Percentiles rank a stretch among this genome's conserved stretches.
Conservation (phyloP, 23 tunicate genomes). For the Styela clava region DNA sequence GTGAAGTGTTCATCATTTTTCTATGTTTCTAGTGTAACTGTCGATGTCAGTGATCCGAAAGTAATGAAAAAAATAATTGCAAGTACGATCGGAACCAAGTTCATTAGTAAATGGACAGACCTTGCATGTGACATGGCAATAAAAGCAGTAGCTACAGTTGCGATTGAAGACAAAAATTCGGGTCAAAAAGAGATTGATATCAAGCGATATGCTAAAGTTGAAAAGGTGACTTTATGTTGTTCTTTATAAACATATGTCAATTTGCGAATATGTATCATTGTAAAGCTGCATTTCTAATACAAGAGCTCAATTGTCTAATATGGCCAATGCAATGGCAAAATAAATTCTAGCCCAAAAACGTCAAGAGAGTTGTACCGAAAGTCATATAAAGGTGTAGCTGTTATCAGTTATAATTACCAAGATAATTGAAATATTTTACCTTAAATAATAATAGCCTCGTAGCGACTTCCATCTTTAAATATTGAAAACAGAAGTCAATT, state of each 20-base stretch:
- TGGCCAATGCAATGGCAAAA: no score
- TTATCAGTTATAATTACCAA: no score
- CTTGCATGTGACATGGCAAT: constrained; percentile 96
- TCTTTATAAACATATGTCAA: background rate
- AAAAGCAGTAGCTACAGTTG: constrained; percentile 88
- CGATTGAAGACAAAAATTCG: constrained; percentile 57
- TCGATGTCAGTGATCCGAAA: constrained; percentile 54
- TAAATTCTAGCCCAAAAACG: no score
- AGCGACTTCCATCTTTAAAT: no score
- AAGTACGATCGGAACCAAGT: constrained; percentile 92
- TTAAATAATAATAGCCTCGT: no score
- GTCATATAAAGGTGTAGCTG: no score
- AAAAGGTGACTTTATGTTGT: constrained; percentile 44
- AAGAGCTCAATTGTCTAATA: no score
- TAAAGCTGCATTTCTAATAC: background rate
- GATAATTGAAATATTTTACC: no score
- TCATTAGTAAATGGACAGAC: constrained; percentile 92
- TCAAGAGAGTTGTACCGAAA: no score
- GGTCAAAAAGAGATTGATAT: constrained; percentile 90
- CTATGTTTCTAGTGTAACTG: constrained; percentile 48
- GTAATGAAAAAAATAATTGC: constrained; percentile 87
- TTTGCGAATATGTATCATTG: background rate
- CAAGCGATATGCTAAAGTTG: constrained; percentile 95
- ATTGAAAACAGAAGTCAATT: no score
- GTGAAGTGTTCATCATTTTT: no score